These are phyloP conservation scores for Stenurella melanura DNA, from an alignment of 2,888 invertebrate species.

Conservation along the genomic window DNA sequence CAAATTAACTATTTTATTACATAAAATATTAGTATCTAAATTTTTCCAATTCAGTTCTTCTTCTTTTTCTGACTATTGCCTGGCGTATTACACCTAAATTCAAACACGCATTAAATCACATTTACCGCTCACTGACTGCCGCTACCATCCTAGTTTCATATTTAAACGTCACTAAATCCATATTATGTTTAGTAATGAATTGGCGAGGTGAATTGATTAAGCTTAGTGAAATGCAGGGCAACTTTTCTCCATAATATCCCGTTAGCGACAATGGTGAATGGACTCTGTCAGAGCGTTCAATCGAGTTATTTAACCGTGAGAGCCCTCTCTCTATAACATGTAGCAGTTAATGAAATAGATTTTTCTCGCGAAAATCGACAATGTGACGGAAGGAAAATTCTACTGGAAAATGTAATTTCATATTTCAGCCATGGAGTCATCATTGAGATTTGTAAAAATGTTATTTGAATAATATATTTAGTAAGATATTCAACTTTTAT, in stretches of 20 bases:
- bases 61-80: too few relatives aligned
- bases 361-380: slow-evolving; percentile 24
- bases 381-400: background rate
- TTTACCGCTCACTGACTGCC: background rate
- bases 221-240: background rate
- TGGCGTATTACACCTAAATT: background rate
- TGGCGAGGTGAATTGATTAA: background rate
- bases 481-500: too few relatives aligned
- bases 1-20: too few relatives aligned
- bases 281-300: slow-evolving; percentile 49
- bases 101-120: background rate
- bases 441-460: background rate
- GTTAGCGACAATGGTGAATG: slow-evolving; percentile 46
- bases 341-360: slow-evolving; percentile 38
- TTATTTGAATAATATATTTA: too few relatives aligned
- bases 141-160: background rate
- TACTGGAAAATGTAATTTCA: background rate
- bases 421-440: background rate
- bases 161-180: background rate
- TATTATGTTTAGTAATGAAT: background rate
- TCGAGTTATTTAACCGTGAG: slow-evolving; percentile 47
- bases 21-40: too few relatives aligned
- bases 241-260: slow-evolving; percentile 17
- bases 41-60: too few relatives aligned
- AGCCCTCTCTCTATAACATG: slow-evolving; percentile 19